Evolutionary conservation across 2,797 vertebrate genomes (phyloP), one percentile per base, ranked within the genome.

Genomic region (Chromobotia macracanthus): DNA sequence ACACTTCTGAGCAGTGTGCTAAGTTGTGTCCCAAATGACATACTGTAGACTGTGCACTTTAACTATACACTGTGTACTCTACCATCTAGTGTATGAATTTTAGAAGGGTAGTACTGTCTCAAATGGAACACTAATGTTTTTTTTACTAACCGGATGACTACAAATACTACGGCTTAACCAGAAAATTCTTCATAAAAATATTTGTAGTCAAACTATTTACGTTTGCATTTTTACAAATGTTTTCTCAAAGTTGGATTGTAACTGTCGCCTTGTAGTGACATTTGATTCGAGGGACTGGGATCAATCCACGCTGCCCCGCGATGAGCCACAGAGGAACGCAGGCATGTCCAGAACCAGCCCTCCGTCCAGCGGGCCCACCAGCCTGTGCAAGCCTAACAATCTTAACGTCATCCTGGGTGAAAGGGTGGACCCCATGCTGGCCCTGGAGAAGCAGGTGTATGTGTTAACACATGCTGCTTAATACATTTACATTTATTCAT

Each of bases 391-490:
- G 80, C 31, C 48, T 0, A 84, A 87, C 1, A 94, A 94, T 75
- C 90, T 91, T 3, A 91, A 92, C 15, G 87, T 92, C 38, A 85
- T 94, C 23, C 88, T 95, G 23, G 95, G 96, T 0, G 91, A 96
- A 86, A 91, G 92, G 0, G 95, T 98, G 85, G 96, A 97, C 86
- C 94, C 94, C 5, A 86, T 58, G 0, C 79, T 96, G 85, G 93
- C 96, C 0, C 88, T 99, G 85, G 96, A 98, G 89, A 95, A 95
- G 86, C 97, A 99, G 89, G 92, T 93, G 97, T 99, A 91, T 92
- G 93, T 94, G 66, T 41, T 15, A 41, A 38, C 16, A 63, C 60
- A 3, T 11, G 28, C 28, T 35, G 28, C 60, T 35, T 35, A 16
- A 23, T 5, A 19, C 11, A 68, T 60, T 9, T 28, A 28, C 28